Conservation (phyloP, 2,888 invertebrate genomes). For the Mesorhabditis sp. region DNA sequence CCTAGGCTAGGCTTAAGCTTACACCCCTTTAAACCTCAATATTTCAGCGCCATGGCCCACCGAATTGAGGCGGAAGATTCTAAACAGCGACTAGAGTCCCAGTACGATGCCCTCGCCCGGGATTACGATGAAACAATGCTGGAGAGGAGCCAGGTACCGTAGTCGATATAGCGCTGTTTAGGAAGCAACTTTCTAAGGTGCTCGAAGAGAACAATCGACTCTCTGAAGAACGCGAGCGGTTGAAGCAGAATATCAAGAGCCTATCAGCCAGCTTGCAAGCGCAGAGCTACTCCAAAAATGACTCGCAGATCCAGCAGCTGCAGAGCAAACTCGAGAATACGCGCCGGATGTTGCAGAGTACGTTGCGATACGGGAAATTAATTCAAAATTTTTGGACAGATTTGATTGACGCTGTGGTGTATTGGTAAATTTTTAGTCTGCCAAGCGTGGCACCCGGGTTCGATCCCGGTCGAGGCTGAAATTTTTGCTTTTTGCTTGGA, state of each 20-base stretch:
- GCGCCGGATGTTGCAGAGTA: constrained; percentile 21
- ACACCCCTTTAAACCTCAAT: too few species aligned
- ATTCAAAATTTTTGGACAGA: constrained; percentile 18
- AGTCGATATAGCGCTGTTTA: constrained; percentile 5
- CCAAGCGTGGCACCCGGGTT: too few species aligned
- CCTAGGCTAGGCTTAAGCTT: too few species aligned
- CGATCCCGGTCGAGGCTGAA: too few species aligned
- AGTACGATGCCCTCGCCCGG: constrained; percentile 30
- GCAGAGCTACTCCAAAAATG: constrained; percentile 12
- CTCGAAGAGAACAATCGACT: constrained; percentile 26
- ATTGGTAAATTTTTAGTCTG: too few species aligned
- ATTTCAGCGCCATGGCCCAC: constrained; percentile 31
- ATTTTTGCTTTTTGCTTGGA: too few species aligned
- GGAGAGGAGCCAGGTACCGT: constrained; percentile 28
- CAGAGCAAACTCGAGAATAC: constrained; percentile 32
- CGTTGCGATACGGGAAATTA: neutral
- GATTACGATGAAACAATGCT: constrained; percentile 50
- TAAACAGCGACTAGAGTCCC: constrained; percentile 23
- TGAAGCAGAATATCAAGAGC: constrained; percentile 21
- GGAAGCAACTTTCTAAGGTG: neutral
- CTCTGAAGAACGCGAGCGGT: constrained; percentile 30
- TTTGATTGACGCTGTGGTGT: constrained; percentile 22
- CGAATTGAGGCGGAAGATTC: constrained; percentile 37
- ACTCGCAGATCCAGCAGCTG: constrained; percentile 20
- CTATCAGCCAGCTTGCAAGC: constrained; percentile 11